These are phyloP conservation scores for Eutrigla gurnardus DNA, from an alignment of 2,797 vertebrate genomes.

Conservation along the genomic window DNA sequence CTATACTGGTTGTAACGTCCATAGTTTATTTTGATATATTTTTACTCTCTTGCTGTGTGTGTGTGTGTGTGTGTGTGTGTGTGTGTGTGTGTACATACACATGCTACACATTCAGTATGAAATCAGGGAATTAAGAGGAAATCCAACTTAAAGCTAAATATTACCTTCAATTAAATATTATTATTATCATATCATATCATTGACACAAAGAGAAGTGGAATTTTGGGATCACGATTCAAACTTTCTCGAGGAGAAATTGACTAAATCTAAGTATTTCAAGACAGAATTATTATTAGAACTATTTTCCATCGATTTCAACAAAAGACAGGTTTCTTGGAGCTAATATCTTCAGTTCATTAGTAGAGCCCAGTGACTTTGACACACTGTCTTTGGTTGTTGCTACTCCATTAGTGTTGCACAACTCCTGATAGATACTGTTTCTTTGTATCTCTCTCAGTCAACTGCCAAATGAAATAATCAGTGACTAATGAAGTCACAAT, in stretches of 20 bases:
- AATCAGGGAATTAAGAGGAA: no score
- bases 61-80: no score
- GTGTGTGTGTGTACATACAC: no score
- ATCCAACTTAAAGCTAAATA: no score
- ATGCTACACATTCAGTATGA: no score
- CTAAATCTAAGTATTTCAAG: not conserved
- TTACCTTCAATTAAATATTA: no score
- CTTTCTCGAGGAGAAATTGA: not conserved
- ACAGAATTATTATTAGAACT: not conserved
- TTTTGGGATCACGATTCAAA: not conserved
- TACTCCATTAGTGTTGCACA: conserved; percentile 35
- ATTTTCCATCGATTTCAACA: not conserved
- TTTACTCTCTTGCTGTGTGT: no score
- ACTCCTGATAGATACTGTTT: conserved; percentile 17
- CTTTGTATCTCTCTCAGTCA: conserved; percentile 23
- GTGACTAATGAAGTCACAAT: conserved; percentile 62
- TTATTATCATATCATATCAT: no score
- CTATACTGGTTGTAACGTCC: no score
- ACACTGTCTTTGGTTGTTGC: not conserved
- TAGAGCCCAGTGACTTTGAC: not conserved
- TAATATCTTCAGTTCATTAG: not conserved
- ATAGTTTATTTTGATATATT: no score
- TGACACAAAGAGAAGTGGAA: not conserved
- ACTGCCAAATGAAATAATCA: conserved; percentile 65
- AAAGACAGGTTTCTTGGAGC: no score